Evolutionary conservation across 1,140 invertebrate species (phyloP).

Genomic region (Pseudomyrmex pallidus): DNA sequence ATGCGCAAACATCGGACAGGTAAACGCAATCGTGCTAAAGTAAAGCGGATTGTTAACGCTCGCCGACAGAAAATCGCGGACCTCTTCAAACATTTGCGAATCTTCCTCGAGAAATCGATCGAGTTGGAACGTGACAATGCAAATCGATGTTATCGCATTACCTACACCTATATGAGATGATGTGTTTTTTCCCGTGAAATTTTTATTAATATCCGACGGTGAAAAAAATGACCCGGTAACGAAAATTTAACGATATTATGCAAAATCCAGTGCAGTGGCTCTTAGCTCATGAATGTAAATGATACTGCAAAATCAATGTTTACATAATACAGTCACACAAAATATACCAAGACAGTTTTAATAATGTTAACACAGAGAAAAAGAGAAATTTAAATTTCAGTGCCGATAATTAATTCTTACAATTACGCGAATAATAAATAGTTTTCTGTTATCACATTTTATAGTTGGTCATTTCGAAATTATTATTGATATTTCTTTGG

Average conservation of each 20-base stretch:
- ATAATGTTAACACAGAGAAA: neutral
- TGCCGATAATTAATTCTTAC: no score
- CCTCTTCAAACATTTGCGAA: slow-evolving; percentile 60
- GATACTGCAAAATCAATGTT: slow-evolving; percentile 28
- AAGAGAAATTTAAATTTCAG: no score
- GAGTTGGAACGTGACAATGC: slow-evolving; percentile 57
- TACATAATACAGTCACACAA: neutral
- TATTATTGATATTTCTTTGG: no score
- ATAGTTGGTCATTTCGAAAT: no score
- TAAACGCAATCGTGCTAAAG: slow-evolving; percentile 60
- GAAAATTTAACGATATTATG: slow-evolving; percentile 51
- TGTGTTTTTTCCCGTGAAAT: slow-evolving; percentile 51
- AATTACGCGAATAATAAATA: no score
- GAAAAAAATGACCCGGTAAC: slow-evolving; percentile 38
- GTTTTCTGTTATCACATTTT: no score
- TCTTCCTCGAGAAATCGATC: slow-evolving; percentile 48
- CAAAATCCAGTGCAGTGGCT: slow-evolving; percentile 36
- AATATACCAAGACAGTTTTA: slow-evolving; percentile 3
- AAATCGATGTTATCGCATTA: slow-evolving; percentile 55
- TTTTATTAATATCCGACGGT: slow-evolving; percentile 43
- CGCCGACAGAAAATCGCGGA: slow-evolving; percentile 51
- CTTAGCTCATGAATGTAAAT: slow-evolving; percentile 54
- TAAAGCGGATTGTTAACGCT: slow-evolving; percentile 57
- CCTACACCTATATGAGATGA: neutral
- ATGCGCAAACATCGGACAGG: slow-evolving; percentile 61